Evolutionary conservation across 2,797 vertebrate genomes (phyloP), one percentile per base, ranked within the genome.

Genomic region (Acanthopagrus latus): DNA sequence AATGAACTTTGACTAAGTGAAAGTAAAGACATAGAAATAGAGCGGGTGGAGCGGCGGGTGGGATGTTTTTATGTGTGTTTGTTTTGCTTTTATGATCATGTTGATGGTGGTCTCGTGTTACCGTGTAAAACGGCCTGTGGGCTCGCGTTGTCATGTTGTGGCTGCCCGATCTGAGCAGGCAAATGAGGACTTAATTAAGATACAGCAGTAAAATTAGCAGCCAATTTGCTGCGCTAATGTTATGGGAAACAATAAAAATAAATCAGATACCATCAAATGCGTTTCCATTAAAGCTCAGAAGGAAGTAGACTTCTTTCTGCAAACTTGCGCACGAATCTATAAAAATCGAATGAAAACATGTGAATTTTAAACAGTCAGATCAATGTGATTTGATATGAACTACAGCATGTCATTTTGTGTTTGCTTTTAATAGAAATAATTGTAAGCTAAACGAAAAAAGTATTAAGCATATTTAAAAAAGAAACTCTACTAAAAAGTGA

Each of bases 151-250:
- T 29, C 46, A 27, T 5, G 59, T 14, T 14, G 27, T 3, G 41
- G 0, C 4, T 20, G 62, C 38, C n/a, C 9, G 14, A 3, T 16
- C 7, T 2, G 20, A 41, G 21, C 55, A 3, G 23, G 12, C 27
- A 58, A 20, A 50, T 13, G 47, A 55, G 75, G 71, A 16, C 71
- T 71, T 62, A 52, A 66, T 74, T 67, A 66, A 51, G 38, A 57
- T 11, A 20, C 4, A 63, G 50, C 51, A 33, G 52, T 55, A 64
- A 73, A 73, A 68, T 46, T 0, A 81, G n/a, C 18, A 50, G 69
- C 18, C 65, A 70, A 41, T 55, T 50, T 57, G 51, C 33, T 69
- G 52, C 46, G 7, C 3, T n/a, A 17, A 70, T 55, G 47, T 29
- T 21, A 58, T 14, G n/a, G 25, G 23, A 74, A 63, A 58, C 33